Evolutionary conservation across 92 coral and sea anemone genomes (phyloP), one percentile per base, ranked within the genome.

Genomic region (Phenganax stokvisi): DNA sequence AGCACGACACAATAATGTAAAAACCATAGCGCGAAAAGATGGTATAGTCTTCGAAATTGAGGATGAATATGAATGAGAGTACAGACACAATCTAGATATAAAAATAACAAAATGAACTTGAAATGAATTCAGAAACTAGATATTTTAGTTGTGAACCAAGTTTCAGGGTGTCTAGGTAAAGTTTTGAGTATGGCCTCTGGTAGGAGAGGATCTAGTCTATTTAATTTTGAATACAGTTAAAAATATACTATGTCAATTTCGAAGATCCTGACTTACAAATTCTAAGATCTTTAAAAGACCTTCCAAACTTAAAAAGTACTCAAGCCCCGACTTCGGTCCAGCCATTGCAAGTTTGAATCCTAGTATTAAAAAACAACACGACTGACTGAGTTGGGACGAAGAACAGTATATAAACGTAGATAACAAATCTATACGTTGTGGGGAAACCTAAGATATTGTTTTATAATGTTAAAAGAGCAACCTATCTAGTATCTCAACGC

Each of bases 1-100:
- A 72, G 17, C 83, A 93, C 71, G 94, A 83, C 74, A 96, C 99
- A 29, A 96, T 93, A 84, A 96, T 96, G 89, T 92, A 96, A 85
- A 96, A 96, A 15, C 99, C 99, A 80, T 96, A 96, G 77, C 92
- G 99, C 2, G 99, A 96, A 80, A 96, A 96, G 12, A 96, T 44
- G 29, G 89, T 87, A 8, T 90, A 90, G 25, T 81, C 89, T 9
- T 87, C 90, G 84, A 86, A 92, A 62, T 89, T 85, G 12, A 96
- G 72, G 54, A 96, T 93, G 63, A 96, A 83, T 67, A 86, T 86
- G 81, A 96, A 96, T 8, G 97, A 92, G 59, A 96, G 83, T 1
- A 96, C 7, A 16, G 97, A 96, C 76, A 91, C 86, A 55, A 92
- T 79, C 98, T 94, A 84, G 56, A 87, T 83, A 83, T 17, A 71